phyloP scores from a whole-genome alignment of 2,888 invertebrate species.

The Lycocerus yunnanus region DNA sequence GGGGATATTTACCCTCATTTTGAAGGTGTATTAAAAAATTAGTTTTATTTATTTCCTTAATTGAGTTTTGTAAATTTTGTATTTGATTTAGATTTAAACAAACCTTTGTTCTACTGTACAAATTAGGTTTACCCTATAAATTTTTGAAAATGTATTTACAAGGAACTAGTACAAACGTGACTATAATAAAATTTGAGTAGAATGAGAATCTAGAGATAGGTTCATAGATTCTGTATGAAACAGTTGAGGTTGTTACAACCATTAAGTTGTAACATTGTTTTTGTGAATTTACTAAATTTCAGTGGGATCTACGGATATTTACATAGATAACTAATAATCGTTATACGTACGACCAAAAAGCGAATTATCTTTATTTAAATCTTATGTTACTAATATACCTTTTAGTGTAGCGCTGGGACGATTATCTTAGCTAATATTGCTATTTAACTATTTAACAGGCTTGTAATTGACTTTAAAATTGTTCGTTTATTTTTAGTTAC shows the following conservation, averaged over 20 bases:
- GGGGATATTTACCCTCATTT: neutral
- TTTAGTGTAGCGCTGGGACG: constrained; percentile 16
- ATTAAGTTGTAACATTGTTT: constrained; percentile 21
- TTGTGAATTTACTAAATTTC: constrained; percentile 13
- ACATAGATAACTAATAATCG: constrained; percentile 25
- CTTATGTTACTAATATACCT: constrained; percentile 14
- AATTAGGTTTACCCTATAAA: neutral
- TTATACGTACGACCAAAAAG: constrained; percentile 16
- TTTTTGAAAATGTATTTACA: neutral
- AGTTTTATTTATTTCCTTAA: neutral
- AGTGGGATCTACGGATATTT: constrained; percentile 14
- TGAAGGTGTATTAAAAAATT: neutral
- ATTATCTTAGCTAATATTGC: constrained; percentile 11
- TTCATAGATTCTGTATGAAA: constrained; percentile 4
- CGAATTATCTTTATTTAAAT: constrained; percentile 20
- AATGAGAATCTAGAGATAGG: neutral
- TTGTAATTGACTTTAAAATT: constrained; percentile 22
- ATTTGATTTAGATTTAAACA: neutral
- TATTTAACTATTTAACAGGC: constrained; percentile 21
- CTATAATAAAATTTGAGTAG: neutral
- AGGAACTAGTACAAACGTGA: neutral
- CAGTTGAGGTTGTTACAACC: constrained; percentile 10
- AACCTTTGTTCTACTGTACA: neutral
- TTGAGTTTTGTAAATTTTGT: neutral
- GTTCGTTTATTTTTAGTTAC: constrained; percentile 1